Conservation (phyloP, 2,888 invertebrate genomes). For the Blastobasis adustella region DNA sequence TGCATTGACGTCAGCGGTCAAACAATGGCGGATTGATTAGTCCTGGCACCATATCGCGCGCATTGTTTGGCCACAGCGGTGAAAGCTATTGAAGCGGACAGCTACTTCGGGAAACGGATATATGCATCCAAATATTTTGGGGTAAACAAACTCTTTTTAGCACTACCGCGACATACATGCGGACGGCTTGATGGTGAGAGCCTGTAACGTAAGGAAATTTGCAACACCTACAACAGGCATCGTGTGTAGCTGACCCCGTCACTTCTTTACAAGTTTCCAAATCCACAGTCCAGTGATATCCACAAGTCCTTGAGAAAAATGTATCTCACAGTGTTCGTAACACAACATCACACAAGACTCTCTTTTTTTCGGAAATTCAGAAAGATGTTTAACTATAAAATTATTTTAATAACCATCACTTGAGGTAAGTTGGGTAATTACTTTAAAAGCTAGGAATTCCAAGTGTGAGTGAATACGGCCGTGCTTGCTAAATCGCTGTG, state of each 20-base stretch:
- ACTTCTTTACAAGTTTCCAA: no score
- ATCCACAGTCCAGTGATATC: no score
- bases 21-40: constrained; percentile 52
- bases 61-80: constrained; percentile 30
- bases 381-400: constrained; percentile 5
- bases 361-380: no score
- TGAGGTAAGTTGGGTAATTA: constrained; percentile 24
- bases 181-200: no score
- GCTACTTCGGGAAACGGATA: constrained; percentile 10
- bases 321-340: no score
- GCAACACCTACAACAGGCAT: no score
- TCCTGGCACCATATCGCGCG: constrained; percentile 22
- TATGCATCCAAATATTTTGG: constrained; percentile 1
- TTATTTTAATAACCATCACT: constrained; percentile 20
- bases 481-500: constrained; percentile 37
- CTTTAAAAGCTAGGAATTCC: constrained; percentile 26
- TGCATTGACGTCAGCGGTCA: constrained; percentile 40
- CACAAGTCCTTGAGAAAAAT: no score
- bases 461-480: constrained; percentile 25
- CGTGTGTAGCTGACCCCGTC: no score
- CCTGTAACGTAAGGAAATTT: no score
- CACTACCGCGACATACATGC: no score
- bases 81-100: constrained; percentile 33
- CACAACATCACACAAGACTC: no score
- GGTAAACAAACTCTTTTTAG: no score